phyloP scores from a whole-genome alignment of 2,888 invertebrate genomes.

The Argyresthia goedartella region DNA sequence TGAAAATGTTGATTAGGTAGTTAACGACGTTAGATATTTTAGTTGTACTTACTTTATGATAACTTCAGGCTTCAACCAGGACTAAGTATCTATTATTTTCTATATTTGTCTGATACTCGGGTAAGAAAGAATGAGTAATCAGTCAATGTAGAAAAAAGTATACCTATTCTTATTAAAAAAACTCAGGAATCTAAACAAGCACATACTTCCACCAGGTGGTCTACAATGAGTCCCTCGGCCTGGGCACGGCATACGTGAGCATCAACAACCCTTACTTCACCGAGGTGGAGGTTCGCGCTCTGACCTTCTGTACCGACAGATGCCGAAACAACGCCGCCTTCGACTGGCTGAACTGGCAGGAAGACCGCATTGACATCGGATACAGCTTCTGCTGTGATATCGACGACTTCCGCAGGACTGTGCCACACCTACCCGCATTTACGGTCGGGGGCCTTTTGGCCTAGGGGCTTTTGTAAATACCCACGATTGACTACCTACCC shows the following conservation, averaged over 20 bases:
- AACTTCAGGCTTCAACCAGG: too few relatives aligned
- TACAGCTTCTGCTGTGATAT: conserved; percentile 75
- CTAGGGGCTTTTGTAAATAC: conserved; percentile 12
- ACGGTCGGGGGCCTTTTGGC: conserved; percentile 48
- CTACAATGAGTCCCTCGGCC: conserved; percentile 54
- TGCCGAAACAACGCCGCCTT: conserved; percentile 69
- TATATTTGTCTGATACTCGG: too few relatives aligned
- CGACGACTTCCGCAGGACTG: conserved; percentile 61
- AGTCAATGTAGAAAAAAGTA: not conserved
- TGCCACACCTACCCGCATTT: conserved; percentile 68
- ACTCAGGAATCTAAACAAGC: not conserved
- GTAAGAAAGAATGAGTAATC: too few relatives aligned
- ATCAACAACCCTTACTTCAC: conserved; percentile 74
- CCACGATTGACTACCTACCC: too few relatives aligned
- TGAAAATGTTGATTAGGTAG: too few relatives aligned
- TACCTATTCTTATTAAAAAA: not conserved
- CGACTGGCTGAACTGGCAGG: conserved; percentile 72
- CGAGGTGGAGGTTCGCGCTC: conserved; percentile 34
- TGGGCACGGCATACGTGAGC: conserved; percentile 72
- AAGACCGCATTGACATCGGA: conserved; percentile 60
- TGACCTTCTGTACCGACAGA: conserved; percentile 63
- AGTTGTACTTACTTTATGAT: too few relatives aligned
- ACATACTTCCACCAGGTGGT: conserved; percentile 47
- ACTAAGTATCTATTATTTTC: too few relatives aligned
- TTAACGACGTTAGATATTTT: too few relatives aligned